A percentile compares a stretch with the other conserved stretches of the same genome.
Evolutionary conservation across 2,888 invertebrate genomes (phyloP).

Genomic region (Apodemia hepburni): DNA sequence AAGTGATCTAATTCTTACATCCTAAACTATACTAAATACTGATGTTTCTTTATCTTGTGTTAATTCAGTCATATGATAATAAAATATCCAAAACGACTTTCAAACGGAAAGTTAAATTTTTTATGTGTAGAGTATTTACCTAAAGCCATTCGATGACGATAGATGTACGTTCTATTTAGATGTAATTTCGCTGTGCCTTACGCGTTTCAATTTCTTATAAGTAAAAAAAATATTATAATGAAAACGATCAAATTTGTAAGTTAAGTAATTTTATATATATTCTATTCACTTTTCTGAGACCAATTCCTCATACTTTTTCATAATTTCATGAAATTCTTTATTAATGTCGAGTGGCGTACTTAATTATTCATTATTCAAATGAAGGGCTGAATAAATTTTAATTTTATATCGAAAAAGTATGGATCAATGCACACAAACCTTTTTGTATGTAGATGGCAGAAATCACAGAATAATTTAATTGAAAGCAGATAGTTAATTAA

Average conservation of each 20-base stretch:
- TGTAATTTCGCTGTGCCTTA: constrained; percentile 78
- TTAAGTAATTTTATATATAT: constrained; percentile 59
- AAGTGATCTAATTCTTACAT: not conserved
- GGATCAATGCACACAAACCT: not conserved
- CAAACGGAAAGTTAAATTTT: not conserved
- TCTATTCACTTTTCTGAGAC: constrained; percentile 53
- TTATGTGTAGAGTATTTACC: not conserved
- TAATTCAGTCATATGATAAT: not conserved
- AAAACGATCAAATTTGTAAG: constrained; percentile 57
- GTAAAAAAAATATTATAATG: constrained; percentile 46
- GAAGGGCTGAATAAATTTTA: not conserved
- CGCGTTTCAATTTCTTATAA: constrained; percentile 76
- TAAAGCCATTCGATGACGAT: constrained; percentile 16
- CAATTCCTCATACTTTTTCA: constrained; percentile 41
- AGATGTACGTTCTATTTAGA: constrained; percentile 60
- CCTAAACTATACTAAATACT: not conserved
- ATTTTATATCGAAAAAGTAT: not conserved
- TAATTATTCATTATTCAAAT: constrained; percentile 5
- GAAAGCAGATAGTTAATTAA: not conserved
- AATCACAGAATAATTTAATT: not conserved
- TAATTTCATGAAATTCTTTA: constrained; percentile 29
- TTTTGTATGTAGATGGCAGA: not conserved
- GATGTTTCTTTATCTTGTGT: not conserved
- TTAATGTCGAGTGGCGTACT: constrained; percentile 17
- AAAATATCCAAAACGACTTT: not conserved